A percentile compares a stretch with the other conserved stretches of the same genome.
phyloP scores from a whole-genome alignment of 2,888 invertebrate species.

The Eupithecia subumbrata region DNA sequence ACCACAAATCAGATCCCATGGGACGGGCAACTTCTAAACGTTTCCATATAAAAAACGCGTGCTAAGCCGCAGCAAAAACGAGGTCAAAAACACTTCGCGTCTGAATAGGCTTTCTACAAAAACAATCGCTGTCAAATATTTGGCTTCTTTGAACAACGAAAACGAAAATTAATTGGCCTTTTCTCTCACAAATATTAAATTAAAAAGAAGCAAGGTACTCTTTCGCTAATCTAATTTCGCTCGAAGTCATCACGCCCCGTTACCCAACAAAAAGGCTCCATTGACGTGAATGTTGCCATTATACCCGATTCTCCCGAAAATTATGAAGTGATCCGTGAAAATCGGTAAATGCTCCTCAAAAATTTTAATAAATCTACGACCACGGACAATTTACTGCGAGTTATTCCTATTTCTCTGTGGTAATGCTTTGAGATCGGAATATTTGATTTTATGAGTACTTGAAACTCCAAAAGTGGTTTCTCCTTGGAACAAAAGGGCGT shows the following conservation, averaged over 20 bases:
- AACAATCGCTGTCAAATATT: slow-evolving; percentile 1
- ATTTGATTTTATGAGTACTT: slow-evolving; percentile 3
- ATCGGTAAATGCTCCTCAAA: slow-evolving; percentile 34
- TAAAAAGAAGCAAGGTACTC: slow-evolving; percentile 7
- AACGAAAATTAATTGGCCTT: not conserved
- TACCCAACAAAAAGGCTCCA: slow-evolving; percentile 19
- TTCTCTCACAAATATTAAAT: not conserved
- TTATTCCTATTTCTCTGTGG: slow-evolving; percentile 18
- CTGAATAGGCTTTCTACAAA: not conserved
- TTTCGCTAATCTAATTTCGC: slow-evolving; percentile 19
- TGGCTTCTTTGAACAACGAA: not conserved
- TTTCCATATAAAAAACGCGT: too few species aligned
- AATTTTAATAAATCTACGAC: slow-evolving; percentile 38
- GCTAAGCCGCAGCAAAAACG: too few species aligned
- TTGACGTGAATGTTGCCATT: slow-evolving; percentile 24
- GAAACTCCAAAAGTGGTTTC: not conserved
- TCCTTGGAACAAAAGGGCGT: not conserved
- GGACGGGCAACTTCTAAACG: too few species aligned
- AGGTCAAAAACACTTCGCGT: too few species aligned
- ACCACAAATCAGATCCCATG: too few species aligned
- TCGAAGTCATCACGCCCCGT: slow-evolving; percentile 14
- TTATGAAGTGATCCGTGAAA: slow-evolving; percentile 41
- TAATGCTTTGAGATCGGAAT: not conserved
- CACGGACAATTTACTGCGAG: slow-evolving; percentile 29
- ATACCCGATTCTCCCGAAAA: slow-evolving; percentile 21